Base-by-base conservation (phyloP, 1,140 invertebrate genomes). In the Drosophila lacertosa region DNA sequence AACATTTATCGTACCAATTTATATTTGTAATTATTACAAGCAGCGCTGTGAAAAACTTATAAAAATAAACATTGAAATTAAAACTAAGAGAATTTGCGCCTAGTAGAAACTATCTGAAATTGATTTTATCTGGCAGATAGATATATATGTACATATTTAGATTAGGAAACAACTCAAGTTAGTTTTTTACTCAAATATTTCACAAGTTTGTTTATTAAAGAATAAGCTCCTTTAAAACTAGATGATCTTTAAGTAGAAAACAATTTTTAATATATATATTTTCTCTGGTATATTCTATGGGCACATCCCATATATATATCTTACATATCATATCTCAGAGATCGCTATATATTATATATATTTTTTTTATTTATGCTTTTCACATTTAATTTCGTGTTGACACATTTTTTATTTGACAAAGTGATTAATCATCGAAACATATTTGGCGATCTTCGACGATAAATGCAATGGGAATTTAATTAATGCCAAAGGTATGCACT, bases 401-500 rank as follows among this genome's bases (percentile, higher is more conserved):
- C 65, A 68, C 45, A 65, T 15, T 45, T 57, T 57, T 44, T 20
- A 20, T 40, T 42, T 35, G 51, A 20, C 51, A 39, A 64, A 59
- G 40, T 62, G 80, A 76, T 84, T 86, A 83, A 80, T 83, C 81
- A 84, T 73, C 81, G 63, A 47, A 80, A 80, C 42, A 69, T 73
- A 84, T 80, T 73, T 71, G 42, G 42, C 75, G 42, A 42, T 57
- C 57, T 48, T 79, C 58, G 47, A 59, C 60, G 63, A 37, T 73
- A 73, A 86, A 72, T 74, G 71, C 68, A 77, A 81, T 78, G 48
- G 74, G 72, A 78, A 88, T 78, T 81, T 68, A 75, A 82, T 88
- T 81, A 72, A 72, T 88, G 59, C 39, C 40, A 48, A 45, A 59
- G 59, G 22, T 29, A 26, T 48, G 45, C 22, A 74, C 39, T 65